Evolutionary conservation across 2,113 vertebrate genomes (phyloP).

Genomic region (Nesogale talazaci): DNA sequence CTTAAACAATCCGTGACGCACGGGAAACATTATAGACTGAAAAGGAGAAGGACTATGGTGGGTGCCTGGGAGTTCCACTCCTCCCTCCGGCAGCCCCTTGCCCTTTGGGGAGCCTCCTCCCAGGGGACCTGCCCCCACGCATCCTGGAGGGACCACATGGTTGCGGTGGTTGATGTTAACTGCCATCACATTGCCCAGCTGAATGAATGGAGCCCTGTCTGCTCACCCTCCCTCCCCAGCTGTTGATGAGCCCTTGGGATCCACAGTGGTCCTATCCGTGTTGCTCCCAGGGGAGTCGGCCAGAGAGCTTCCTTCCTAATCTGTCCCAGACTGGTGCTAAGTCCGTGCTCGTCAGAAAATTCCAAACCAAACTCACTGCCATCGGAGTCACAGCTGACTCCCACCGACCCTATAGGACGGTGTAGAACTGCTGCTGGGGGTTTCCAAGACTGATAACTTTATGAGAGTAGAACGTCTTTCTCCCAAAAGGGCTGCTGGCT

Average conservation of each 20-base stretch:
- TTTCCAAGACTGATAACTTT: too few relatives aligned
- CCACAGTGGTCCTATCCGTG: neutral
- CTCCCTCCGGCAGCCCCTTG: too few relatives aligned
- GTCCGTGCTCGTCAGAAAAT: neutral
- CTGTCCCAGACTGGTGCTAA: neutral
- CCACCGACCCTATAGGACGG: too few relatives aligned
- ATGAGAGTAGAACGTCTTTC: too few relatives aligned
- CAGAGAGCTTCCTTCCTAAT: neutral
- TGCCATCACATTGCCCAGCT: neutral
- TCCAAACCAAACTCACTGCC: too few relatives aligned
- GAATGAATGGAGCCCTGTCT: neutral
- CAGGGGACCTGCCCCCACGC: neutral
- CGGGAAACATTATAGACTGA: neutral
- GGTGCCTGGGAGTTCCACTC: neutral
- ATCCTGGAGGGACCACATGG: too few relatives aligned
- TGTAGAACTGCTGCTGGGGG: too few relatives aligned
- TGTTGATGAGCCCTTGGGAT: neutral
- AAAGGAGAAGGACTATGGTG: neutral
- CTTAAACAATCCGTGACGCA: neutral
- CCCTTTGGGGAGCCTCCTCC: fast-evolving
- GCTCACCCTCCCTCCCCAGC: neutral
- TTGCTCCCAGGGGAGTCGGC: neutral
- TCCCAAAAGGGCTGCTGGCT: too few relatives aligned
- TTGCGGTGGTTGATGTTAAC: neutral
- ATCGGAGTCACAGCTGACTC: too few relatives aligned